A percentile compares a stretch with the other conserved stretches of the same genome.
Evolutionary conservation across 2,888 invertebrate genomes (phyloP).

Genomic region (Dastarcus helophoroides): DNA sequence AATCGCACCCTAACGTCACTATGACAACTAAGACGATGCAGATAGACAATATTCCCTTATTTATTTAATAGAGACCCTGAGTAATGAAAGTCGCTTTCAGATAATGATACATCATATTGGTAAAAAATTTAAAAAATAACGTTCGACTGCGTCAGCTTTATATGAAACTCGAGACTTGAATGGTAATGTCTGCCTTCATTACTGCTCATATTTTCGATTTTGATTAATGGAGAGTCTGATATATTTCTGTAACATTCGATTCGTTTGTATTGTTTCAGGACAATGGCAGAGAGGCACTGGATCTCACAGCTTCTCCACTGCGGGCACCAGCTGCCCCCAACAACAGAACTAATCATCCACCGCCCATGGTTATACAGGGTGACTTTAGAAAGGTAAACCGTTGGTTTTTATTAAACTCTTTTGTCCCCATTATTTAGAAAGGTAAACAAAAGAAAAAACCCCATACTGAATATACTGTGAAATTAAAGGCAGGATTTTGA

Average conservation of each 20-base stretch:
- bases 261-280: slow-evolving; percentile 47
- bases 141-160: no score
- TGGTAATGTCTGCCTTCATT: no score
- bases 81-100: slow-evolving; percentile 8
- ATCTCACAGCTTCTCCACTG: slow-evolving; percentile 80
- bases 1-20: no score
- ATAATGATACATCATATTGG: no score
- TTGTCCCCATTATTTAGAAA: no score
- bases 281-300: slow-evolving; percentile 84
- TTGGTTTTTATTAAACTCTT: no score
- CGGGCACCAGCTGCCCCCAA: slow-evolving; percentile 51
- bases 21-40: no score
- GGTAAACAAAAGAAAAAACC: no score
- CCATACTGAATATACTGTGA: no score
- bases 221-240: slow-evolving; percentile 1
- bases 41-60: not conserved
- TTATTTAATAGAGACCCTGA: slow-evolving; percentile 5
- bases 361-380: slow-evolving; percentile 77
- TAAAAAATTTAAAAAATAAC: no score
- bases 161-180: no score
- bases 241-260: not conserved
- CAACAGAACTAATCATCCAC: slow-evolving; percentile 51
- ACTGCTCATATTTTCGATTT: not conserved
- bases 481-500: no score
- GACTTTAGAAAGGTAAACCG: slow-evolving; percentile 75